phyloP scores from a whole-genome alignment of 2,797 vertebrate genomes.

The Uromys caudimaculatus region DNA sequence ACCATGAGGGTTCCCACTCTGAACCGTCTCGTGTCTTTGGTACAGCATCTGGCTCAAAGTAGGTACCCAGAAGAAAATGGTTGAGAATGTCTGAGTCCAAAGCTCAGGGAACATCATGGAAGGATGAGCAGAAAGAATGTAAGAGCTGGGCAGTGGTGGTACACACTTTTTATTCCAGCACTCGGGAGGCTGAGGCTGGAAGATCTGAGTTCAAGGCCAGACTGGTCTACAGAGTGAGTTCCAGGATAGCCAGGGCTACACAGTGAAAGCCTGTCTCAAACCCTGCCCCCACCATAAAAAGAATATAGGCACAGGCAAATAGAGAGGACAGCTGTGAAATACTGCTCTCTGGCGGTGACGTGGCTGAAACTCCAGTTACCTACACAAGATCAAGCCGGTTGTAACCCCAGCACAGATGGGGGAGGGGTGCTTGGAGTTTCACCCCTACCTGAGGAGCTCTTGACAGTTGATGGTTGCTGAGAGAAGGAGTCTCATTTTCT shows the following conservation, averaged over 20 bases:
- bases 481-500: neutral
- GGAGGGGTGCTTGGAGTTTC: neutral
- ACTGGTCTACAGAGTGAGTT: neutral
- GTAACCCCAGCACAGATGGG: neutral
- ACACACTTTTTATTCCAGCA: neutral
- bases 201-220: neutral
- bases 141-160: neutral
- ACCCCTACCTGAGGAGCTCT: neutral
- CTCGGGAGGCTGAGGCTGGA: neutral
- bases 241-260: neutral
- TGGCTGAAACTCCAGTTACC: neutral
- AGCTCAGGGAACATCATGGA: neutral
- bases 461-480: neutral
- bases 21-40: neutral
- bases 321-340: neutral
- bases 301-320: neutral
- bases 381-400: neutral
- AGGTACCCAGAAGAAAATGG: neutral
- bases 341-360: neutral
- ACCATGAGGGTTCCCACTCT: accelerated
- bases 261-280: neutral
- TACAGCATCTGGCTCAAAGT: neutral
- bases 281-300: neutral
- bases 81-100: neutral
- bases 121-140: neutral